phyloP scores from a whole-genome alignment of 2,113 vertebrate species.

The Chinchilla lanigera region DNA sequence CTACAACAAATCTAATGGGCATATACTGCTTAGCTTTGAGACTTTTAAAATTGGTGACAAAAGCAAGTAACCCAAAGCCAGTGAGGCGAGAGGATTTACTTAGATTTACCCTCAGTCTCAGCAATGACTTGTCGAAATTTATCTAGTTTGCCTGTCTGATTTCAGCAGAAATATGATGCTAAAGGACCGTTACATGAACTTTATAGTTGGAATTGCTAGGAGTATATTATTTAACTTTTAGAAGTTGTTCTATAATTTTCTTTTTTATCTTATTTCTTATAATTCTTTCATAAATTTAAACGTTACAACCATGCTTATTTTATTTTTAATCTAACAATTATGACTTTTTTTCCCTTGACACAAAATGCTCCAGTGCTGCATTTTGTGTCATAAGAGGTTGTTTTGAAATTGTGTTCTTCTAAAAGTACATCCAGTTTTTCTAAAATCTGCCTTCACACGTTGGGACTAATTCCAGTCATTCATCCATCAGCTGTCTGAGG shows the following conservation, averaged over 20 bases:
- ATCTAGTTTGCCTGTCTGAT: not conserved
- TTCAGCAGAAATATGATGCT: not conserved
- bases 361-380: not conserved
- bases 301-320: not conserved
- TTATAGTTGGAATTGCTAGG: not conserved
- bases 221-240: not conserved
- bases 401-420: not conserved
- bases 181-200: not conserved
- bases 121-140: not conserved
- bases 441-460: not conserved
- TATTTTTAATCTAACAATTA: not conserved
- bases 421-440: not conserved
- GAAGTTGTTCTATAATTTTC: not conserved
- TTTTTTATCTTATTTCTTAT: not conserved
- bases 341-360: not conserved
- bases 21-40: not conserved
- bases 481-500: not conserved
- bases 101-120: not conserved
- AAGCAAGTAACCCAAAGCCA: not conserved
- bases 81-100: not conserved
- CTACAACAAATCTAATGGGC: not conserved
- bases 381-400: not conserved
- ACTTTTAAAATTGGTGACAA: not conserved
- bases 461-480: not conserved
- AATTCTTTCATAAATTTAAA: constrained; percentile 15